Evolutionary conservation across 2,113 vertebrate species (phyloP).

Genomic region (Gulo gulo): DNA sequence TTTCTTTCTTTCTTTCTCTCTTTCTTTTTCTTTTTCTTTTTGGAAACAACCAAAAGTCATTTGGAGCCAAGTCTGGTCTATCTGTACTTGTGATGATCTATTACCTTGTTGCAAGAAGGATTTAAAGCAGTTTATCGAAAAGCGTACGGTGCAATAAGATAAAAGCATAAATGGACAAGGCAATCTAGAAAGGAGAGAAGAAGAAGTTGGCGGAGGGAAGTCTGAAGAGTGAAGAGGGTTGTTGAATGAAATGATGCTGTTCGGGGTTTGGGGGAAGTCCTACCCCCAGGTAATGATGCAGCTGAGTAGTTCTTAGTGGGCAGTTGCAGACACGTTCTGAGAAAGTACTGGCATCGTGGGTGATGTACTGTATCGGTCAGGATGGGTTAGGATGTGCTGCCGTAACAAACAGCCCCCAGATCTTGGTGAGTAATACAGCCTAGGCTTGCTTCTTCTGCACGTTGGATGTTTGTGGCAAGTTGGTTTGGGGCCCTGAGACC

Average conservation of each 20-base stretch:
- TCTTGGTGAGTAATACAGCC: not conserved
- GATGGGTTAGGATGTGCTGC: not conserved
- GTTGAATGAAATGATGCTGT: not conserved
- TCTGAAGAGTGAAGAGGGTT: not conserved
- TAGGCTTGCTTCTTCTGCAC: not conserved
- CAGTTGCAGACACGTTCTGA: not conserved
- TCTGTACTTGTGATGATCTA: constrained; percentile 47
- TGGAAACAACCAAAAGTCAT: constrained; percentile 26
- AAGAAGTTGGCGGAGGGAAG: not conserved
- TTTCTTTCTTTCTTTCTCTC: not conserved
- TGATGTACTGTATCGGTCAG: not conserved
- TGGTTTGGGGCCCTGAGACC: not conserved
- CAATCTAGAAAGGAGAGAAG: not conserved
- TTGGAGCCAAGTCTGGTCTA: constrained; percentile 52
- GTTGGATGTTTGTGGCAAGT: not conserved
- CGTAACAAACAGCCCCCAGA: not conserved
- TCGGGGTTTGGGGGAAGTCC: not conserved
- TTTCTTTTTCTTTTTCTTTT: not conserved
- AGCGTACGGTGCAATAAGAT: not conserved
- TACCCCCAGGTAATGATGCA: not conserved
- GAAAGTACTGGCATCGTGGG: accelerated
- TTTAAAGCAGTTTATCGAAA: constrained; percentile 51
- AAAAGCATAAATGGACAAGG: not conserved
- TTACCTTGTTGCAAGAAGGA: constrained; percentile 43
- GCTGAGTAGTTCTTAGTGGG: not conserved